These are phyloP conservation scores for Nibea coibor DNA, from an alignment of 2,113 vertebrate species.

Conservation along the genomic window DNA sequence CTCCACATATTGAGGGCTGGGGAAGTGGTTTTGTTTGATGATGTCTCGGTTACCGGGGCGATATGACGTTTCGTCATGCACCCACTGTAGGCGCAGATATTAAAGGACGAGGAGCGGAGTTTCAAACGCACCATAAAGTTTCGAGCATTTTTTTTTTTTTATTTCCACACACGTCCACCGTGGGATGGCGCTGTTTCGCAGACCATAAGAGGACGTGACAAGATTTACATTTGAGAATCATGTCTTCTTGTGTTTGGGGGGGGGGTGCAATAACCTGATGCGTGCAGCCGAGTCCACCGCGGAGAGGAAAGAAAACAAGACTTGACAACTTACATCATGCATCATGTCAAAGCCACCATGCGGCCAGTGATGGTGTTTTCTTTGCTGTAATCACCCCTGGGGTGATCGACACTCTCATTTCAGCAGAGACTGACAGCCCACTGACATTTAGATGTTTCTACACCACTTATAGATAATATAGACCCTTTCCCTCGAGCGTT, in stretches of 20 bases:
- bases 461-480: too few relatives aligned
- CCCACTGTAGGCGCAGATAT: too few relatives aligned
- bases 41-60: neutral
- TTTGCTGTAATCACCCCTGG: neutral
- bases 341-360: neutral
- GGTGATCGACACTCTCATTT: neutral
- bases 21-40: slow-evolving; percentile 7
- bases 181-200: slow-evolving; percentile 31
- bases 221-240: neutral
- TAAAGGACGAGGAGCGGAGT: too few relatives aligned
- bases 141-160: neutral
- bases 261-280: neutral
- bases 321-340: too few relatives aligned
- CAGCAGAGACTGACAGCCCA: neutral
- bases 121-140: neutral
- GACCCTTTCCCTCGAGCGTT: too few relatives aligned
- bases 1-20: neutral
- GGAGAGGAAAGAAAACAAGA: neutral
- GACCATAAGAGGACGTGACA: neutral
- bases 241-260: neutral
- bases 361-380: too few relatives aligned
- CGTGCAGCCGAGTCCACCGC: neutral
- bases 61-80: neutral
- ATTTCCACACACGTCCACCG: neutral
- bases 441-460: neutral